Base-by-base conservation (phyloP, 1,140 invertebrate genomes). In the Muscidifurax raptorellus region DNA sequence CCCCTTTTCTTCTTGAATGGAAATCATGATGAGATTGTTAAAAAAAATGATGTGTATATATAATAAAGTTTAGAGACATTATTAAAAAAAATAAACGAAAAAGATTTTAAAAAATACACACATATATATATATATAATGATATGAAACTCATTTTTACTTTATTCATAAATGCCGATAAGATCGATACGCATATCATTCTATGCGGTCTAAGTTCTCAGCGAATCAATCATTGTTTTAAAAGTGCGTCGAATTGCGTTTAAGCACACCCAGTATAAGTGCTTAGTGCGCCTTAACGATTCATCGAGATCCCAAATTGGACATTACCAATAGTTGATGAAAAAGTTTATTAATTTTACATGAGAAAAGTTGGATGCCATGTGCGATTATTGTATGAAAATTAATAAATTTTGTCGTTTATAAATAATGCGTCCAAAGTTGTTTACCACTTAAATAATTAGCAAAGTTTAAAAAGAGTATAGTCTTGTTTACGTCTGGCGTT, bases 361-460 rank as follows among this genome's bases (percentile, higher is more conserved):
- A 83, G 59, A 83, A 25, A 77, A 27, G 59, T 52, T 78, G 75
- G 77, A 78, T 78, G 66, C 75, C 44, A 27, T 75, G 64, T 83
- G 36, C 66, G 22, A 83, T 69, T 67, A 83, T 80, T 83, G 44
- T 83, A 83, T 71, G 15, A 78, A 59, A 69, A 83, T 77, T 78
- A 78, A 83, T 83, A 77, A 83, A 83, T 71, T 77, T 78, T 83
- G 52, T 78, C 75, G 75, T 79, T 79, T 84, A 79, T 83, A 78
- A 76, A 67, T 76, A 76, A 66, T 82, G 59, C 67, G 6, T 72
- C 9, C 10, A 27, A 18, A 66, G 0, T 71, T 69, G 15, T 80
- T 80, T 69, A 47, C 13, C 72, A 67, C 66, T 67, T 67, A 18
- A 47, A 47, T 47, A 47, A 47, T 18, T 15, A 18, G 13, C n/a